Conservation (phyloP, 2,888 invertebrate genomes). For the Machimus atricapillus region DNA sequence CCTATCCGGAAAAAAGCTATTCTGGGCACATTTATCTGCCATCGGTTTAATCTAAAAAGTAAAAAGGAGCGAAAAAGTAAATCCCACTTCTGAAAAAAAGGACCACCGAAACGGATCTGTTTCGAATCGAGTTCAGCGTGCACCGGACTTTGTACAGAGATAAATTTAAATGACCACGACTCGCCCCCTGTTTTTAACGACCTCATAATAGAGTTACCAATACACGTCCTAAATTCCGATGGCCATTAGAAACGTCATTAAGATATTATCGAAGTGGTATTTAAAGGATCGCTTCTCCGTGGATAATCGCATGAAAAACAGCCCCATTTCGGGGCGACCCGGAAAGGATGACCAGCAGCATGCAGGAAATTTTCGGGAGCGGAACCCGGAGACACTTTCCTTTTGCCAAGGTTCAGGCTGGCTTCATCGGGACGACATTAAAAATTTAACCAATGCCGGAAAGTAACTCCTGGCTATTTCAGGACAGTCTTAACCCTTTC, state of each 20-base stretch:
- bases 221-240: conserved; percentile 42
- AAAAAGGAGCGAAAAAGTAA: neutral
- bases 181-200: conserved; percentile 22
- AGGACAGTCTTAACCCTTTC: neutral
- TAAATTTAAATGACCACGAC: conserved; percentile 31
- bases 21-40: conserved; percentile 14
- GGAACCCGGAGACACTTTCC: neutral
- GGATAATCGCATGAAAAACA: conserved; percentile 39
- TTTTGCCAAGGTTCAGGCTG: neutral
- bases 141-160: conserved; percentile 12
- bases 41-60: conserved; percentile 5
- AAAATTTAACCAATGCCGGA: conserved; percentile 14
- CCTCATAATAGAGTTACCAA: conserved; percentile 35
- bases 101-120: neutral
- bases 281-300: conserved; percentile 38
- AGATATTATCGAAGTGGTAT: conserved; percentile 42
- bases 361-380: conserved; percentile 31
- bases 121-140: neutral
- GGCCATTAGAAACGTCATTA: conserved; percentile 46
- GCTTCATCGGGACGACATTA: conserved; percentile 21
- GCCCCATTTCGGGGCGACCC: neutral
- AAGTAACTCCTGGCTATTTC: neutral
- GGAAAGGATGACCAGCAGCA: conserved; percentile 16
- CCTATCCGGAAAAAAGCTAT: neutral
- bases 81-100: neutral